Percentiles rank a stretch among this genome's conserved stretches.
phyloP scores from a whole-genome alignment of 1,140 invertebrate genomes.

The Rhagoletis zephyria region DNA sequence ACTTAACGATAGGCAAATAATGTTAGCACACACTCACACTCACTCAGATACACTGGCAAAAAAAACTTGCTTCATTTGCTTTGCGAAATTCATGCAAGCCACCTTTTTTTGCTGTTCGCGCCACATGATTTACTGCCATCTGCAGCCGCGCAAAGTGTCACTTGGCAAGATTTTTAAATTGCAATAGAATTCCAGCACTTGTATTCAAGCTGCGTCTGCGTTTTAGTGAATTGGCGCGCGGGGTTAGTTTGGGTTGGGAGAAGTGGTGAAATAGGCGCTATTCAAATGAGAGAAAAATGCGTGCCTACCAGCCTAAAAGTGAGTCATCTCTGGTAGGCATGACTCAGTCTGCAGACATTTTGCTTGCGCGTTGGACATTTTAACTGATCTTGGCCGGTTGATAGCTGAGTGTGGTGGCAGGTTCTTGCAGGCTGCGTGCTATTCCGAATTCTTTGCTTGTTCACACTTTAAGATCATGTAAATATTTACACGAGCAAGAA shows the following conservation, averaged over 20 bases:
- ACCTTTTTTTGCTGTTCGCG: slow-evolving; percentile 8
- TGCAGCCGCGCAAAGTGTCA: not conserved
- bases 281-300: not conserved
- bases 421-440: not conserved
- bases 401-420: not conserved
- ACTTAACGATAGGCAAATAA: slow-evolving; percentile 29
- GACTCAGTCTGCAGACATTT: not conserved
- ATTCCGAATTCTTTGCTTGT: no score
- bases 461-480: no score
- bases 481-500: no score
- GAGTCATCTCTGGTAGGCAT: slow-evolving; percentile 2
- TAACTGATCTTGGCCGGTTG: not conserved
- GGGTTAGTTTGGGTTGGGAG: not conserved
- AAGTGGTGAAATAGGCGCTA: slow-evolving; percentile 21
- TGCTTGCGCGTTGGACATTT: not conserved
- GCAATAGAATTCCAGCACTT: slow-evolving; percentile 6
- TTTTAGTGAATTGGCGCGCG: not conserved
- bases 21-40: not conserved
- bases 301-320: not conserved
- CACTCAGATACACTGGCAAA: not conserved
- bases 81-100: slow-evolving; percentile 3
- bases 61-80: not conserved
- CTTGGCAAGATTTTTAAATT: slow-evolving; percentile 17
- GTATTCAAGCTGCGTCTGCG: not conserved
- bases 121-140: slow-evolving; percentile 43